phyloP scores from a whole-genome alignment of 1,140 invertebrate genomes.

The Heliconius congener region DNA sequence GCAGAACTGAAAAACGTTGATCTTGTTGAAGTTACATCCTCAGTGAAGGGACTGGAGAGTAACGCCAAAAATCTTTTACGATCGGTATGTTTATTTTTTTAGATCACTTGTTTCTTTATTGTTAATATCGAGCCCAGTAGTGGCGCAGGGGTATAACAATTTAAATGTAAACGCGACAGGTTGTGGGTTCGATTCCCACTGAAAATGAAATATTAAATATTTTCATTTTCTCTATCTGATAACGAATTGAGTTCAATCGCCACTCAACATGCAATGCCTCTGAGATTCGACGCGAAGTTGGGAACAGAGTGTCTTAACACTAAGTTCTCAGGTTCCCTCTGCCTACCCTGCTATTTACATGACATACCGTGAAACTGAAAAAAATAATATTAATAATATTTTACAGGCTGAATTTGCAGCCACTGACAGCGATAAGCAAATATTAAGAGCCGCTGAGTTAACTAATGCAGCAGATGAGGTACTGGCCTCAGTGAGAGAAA shows the following conservation, averaged over 20 bases:
- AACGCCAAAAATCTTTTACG: constrained; percentile 63
- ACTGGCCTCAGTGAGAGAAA: constrained; percentile 78
- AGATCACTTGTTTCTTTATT: too few relatives aligned
- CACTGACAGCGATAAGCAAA: constrained; percentile 80
- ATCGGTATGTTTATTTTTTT: constrained; percentile 52
- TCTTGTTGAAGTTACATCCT: constrained; percentile 50
- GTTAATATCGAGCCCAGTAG: too few relatives aligned
- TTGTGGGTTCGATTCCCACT: too few relatives aligned
- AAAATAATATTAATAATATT: neutral
- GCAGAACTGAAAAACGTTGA: constrained; percentile 60
- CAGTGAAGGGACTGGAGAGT: constrained; percentile 59
- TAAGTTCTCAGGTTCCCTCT: neutral
- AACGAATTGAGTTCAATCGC: too few relatives aligned
- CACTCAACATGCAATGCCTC: neutral
- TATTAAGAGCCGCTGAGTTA: constrained; percentile 80
- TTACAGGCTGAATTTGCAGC: constrained; percentile 77
- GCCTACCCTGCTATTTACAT: neutral
- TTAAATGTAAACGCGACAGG: too few relatives aligned
- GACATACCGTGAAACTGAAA: neutral
- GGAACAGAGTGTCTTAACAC: too few relatives aligned
- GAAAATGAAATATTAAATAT: too few relatives aligned
- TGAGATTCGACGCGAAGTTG: neutral
- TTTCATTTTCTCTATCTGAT: too few relatives aligned
- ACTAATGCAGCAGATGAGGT: constrained; percentile 82
- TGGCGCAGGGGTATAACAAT: too few relatives aligned